A percentile compares a stretch with the other conserved stretches of the same genome.
These are phyloP conservation scores for Tetrapedia diversipes DNA, from an alignment of 2,888 invertebrate genomes.

Conservation along the genomic window DNA sequence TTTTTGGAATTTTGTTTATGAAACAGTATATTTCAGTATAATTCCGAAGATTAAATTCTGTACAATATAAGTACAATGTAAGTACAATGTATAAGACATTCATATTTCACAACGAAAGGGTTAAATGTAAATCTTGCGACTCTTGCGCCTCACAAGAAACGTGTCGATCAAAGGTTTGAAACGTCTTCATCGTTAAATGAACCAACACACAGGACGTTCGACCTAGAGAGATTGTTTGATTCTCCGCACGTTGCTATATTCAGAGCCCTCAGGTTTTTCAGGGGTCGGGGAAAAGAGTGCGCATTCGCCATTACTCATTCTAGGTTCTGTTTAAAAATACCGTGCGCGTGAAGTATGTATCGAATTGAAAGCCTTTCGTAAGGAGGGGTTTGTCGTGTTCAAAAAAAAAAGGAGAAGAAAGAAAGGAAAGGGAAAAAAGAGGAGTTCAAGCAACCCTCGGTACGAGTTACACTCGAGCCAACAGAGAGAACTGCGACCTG, in stretches of 20 bases:
- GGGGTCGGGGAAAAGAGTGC: conserved; percentile 54
- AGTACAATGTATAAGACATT: no score
- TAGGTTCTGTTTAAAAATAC: conserved; percentile 74
- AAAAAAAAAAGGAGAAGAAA: conserved; percentile 55
- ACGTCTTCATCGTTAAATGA: conserved; percentile 22
- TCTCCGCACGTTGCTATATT: conserved; percentile 51
- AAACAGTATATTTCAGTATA: no score
- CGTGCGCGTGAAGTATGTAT: conserved; percentile 74
- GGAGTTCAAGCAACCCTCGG: conserved; percentile 61
- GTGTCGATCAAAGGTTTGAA: conserved; percentile 14
- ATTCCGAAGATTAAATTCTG: no score
- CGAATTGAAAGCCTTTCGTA: conserved; percentile 73
- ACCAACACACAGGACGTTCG: conserved; percentile 44
- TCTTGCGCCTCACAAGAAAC: not conserved
- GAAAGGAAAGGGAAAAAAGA: conserved; percentile 14
- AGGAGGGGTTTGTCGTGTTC: conserved; percentile 61
- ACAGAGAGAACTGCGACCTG: conserved; percentile 56
- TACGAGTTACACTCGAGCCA: conserved; percentile 53
- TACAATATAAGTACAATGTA: no score
- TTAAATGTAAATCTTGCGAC: not conserved
- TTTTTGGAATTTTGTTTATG: no score
- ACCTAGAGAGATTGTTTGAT: conserved; percentile 42
- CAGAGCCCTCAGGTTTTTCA: conserved; percentile 46
- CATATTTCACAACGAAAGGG: no score
- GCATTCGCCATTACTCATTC: conserved; percentile 73